Conservation (phyloP, 2,888 invertebrate species). For the Criorhina ranunculi region DNA sequence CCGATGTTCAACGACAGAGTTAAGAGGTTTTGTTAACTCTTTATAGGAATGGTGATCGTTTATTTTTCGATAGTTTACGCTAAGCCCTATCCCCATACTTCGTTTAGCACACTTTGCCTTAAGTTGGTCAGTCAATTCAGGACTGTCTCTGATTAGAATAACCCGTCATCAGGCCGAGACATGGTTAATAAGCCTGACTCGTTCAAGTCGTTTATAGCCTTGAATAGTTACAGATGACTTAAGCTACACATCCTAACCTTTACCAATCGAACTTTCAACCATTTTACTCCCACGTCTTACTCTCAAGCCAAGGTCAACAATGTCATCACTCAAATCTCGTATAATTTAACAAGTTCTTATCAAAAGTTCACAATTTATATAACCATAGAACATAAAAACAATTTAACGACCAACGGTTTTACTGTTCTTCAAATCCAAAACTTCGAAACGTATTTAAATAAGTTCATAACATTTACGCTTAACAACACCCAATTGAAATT, state of each 20-base stretch:
- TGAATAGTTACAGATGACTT: too few species aligned
- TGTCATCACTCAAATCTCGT: not conserved
- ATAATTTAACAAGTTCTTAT: constrained; percentile 18
- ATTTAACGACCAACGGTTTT: constrained; percentile 23
- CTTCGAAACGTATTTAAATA: constrained; percentile 26
- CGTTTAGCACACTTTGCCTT: too few species aligned
- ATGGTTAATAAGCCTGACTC: too few species aligned
- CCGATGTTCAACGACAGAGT: too few species aligned
- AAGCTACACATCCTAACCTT: not conserved
- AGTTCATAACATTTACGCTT: constrained; percentile 38
- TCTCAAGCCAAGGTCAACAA: constrained; percentile 8
- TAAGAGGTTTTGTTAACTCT: too few species aligned
- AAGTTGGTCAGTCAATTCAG: too few species aligned
- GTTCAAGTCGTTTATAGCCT: too few species aligned
- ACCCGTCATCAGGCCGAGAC: too few species aligned
- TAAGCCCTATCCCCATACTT: too few species aligned
- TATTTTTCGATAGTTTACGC: too few species aligned
- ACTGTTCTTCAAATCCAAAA: constrained; percentile 16
- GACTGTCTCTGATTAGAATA: too few species aligned
- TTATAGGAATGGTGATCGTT: too few species aligned
- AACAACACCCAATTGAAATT: constrained; percentile 9
- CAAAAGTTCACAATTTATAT: constrained; percentile 4
- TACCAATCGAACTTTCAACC: not conserved
- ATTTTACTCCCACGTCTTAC: not conserved
- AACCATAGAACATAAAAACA: constrained; percentile 15